Evolutionary conservation across 2,888 invertebrate genomes (phyloP).

Genomic region (Rapana venosa): DNA sequence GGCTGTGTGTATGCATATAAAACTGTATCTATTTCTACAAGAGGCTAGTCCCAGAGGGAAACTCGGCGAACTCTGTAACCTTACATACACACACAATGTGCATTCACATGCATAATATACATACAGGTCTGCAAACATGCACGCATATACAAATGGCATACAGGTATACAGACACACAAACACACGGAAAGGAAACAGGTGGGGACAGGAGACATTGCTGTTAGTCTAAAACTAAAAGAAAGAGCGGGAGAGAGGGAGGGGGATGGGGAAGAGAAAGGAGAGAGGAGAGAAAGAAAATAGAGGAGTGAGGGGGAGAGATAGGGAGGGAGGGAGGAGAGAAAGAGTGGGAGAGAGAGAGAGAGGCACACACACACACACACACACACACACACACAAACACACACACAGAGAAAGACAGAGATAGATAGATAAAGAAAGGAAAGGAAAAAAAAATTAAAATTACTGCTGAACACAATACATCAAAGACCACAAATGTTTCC

Average conservation of each 20-base stretch:
- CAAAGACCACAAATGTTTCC: no score
- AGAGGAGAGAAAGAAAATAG: not conserved
- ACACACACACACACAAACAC: not conserved
- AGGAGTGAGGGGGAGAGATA: not conserved
- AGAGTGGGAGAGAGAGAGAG: not conserved
- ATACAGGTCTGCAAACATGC: no score
- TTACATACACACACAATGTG: no score
- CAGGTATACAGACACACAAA: no score
- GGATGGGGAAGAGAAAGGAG: not conserved
- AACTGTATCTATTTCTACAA: no score
- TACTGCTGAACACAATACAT: no score
- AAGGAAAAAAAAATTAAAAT: not conserved
- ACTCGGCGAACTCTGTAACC: no score
- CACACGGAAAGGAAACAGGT: not conserved
- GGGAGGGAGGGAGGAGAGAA: not conserved
- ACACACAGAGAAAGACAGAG: not conserved
- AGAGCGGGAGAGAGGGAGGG: not conserved
- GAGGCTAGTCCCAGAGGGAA: no score
- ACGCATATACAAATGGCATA: no score
- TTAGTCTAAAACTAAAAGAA: not conserved
- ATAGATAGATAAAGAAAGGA: not conserved
- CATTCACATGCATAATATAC: no score
- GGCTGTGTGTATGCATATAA: no score
- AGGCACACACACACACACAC: not conserved
- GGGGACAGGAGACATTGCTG: not conserved